Base-by-base conservation (phyloP, 2,113 vertebrate species). In the Campylomormyrus numenius region DNA sequence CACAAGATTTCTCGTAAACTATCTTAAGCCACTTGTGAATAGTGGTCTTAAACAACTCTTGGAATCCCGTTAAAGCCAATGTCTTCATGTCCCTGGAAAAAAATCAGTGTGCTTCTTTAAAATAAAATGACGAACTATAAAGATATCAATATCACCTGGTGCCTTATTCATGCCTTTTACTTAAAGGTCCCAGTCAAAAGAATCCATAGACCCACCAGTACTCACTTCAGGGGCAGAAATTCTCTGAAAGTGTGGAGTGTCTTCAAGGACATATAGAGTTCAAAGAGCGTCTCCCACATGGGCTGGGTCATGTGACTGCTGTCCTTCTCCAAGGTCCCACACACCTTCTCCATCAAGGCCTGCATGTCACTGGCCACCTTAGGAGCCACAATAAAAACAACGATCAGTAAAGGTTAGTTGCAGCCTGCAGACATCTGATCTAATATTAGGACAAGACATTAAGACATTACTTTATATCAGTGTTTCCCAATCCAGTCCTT, bases 21-120 rank as follows among this genome's bases (percentile, higher is more conserved):
- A 96, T 96, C 92, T 97, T 96, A 92, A 98, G 94, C 97, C 97
- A 98, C 90, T 97, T 96, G 90, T 97, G 97, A 92, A 98, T 97
- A 0, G 97, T 97, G 0, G 96, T 96, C 92, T 98, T 96, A 91
- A 98, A 98, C 89, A 95, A 96, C 88, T 95, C 94, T 19, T 98
- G 97, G 94, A 96, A 97, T 89, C 94, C 95, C 0, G 95, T 95
- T 90, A 98, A 91, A 48, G 97, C 96, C 91, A 98, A 93, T 89
- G 96, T 95, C 90, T 96, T 96, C 84, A 96, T 93, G 84, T 97
- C 97, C 93, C 97, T 98, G 94, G 49, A 3, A 62, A 80, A 35
- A 90, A 53, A 80, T 88, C 58, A 90, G 42, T 2, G 56, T n/a
- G 56, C 24, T n/a, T 62, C 56, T 74, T 62, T 62, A 62, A 62